Conservation (phyloP, 2,113 vertebrate species). For the Vireo altiloquus region DNA sequence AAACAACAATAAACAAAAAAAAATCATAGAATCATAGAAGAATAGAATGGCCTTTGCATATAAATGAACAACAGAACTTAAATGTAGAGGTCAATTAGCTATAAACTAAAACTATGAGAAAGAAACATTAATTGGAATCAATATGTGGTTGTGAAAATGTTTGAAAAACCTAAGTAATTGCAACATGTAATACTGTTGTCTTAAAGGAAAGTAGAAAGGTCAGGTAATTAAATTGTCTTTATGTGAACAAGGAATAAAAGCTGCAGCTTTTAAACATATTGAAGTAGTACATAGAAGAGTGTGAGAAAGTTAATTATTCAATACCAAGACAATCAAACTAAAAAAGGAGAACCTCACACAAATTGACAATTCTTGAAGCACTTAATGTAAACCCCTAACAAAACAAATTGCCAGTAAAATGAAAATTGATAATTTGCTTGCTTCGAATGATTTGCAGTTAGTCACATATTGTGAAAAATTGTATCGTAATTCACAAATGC, state of each 20-base stretch:
- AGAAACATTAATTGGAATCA: slow-evolving; percentile 51
- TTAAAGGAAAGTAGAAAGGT: slow-evolving; percentile 53
- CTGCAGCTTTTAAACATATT: slow-evolving; percentile 12
- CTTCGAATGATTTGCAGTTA: not conserved
- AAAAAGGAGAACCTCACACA: not conserved
- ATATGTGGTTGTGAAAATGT: not conserved
- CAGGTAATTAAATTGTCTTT: slow-evolving; percentile 70
- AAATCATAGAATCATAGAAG: not conserved
- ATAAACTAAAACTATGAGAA: slow-evolving; percentile 2
- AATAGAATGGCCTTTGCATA: not conserved
- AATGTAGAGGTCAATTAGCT: not conserved
- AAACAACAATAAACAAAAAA: not conserved
- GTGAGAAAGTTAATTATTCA: slow-evolving; percentile 10
- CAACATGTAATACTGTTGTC: slow-evolving; percentile 46
- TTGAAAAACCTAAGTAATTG: slow-evolving; percentile 55
- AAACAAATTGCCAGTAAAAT: slow-evolving; percentile 4
- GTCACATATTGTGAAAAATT: not conserved
- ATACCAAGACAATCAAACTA: slow-evolving; percentile 6
- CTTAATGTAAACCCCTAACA: not conserved
- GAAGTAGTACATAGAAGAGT: not conserved
- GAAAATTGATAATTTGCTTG: slow-evolving; percentile 30
- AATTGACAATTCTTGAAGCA: slow-evolving; percentile 3
- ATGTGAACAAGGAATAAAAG: slow-evolving; percentile 37
- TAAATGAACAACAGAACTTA: not conserved
- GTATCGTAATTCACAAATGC: not conserved